Base-by-base conservation (phyloP, 1,140 invertebrate genomes). In the Drosophila virilis region DNA sequence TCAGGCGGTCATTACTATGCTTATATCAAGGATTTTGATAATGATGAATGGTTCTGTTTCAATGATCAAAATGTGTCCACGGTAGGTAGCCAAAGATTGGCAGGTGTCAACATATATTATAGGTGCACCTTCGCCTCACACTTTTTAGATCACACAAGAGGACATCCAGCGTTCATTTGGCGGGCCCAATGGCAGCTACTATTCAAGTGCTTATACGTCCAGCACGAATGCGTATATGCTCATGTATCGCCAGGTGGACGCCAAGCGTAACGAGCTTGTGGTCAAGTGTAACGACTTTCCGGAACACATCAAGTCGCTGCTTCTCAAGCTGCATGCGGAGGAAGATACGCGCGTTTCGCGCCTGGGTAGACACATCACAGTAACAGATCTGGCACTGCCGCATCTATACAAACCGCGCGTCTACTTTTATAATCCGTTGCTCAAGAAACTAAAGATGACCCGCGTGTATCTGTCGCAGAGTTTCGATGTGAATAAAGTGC, bases 211-310 rank as follows among this genome's bases (percentile, higher is more conserved):
- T 17, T 97, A 96, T 81, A 95, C 94, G 78, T 97, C 96, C 70
- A 97, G 97, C 85, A 97, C 97, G 43, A 98, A 98, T 93, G 97
- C 97, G 0, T 98, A 98, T 82, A 98, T 98, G 97, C 93, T 98
- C 17, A 97, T 98, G 96, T 98, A 98, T 86, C 93, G 97, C 66
- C 96, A 97, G 92, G 95, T 97, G 52, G 96, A 97, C 93, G 94
- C 94, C 60, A 92, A 94, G 50, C 92, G 94, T 45, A 98, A 97
- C 93, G 93, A 93, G 90, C 92, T 94, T 55, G 95, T 95, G 15
- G 95, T 96, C 90, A 93, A 94, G 69, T 92, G 93, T 10, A 94
- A 95, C 38, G 94, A 96, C 48, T 97, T 98, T 92, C 96, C 97
- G 8, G 92, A 93, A 32, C 96, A 97, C 92, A 95, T 97, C 64